Evolutionary conservation across 2,797 vertebrate genomes (phyloP), one percentile per base, ranked within the genome.

Genomic region (Threskiornis aethiopicus): DNA sequence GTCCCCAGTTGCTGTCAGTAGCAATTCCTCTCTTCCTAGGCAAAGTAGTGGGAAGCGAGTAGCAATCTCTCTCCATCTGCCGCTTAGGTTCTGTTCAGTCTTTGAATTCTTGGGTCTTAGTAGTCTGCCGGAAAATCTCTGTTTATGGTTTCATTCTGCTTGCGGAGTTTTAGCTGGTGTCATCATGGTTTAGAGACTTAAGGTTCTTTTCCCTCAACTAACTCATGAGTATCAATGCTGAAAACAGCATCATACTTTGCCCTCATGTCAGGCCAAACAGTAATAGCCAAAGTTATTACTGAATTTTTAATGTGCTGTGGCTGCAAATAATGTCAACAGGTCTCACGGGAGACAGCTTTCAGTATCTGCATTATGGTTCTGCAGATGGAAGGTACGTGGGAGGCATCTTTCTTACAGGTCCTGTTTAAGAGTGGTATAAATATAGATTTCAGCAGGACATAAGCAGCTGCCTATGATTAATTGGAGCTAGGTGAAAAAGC

Each of bases 341-440:
- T 69, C 66, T 76, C 42, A 19, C 1, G 10, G 35, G 66, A 91
- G 31, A 69, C 25, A 65, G 58, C 19, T 72, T 81, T 88, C 80
- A 72, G 6, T 69, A 72, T 65, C 28, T 3, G 1, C 42, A 41
- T 92, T 69, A 91, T n/a, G 35, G 69, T 72, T 93, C 62, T 94
- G 54, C 90, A 96, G 85, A 90, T 86, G 80, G 83, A 92, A 96
- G 42, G 51, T 55, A 91, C 78, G 61, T 72, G 47, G 66, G 73
- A 89, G 62, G 70, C 39, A 94, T 51, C 28, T 72, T 90, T 90
- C 80, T 89, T 82, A 70, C 42, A 65, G 39, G 73, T 87, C 31
- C 16, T 72, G 49, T 92, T 90, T 90, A 89, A 90, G 59, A 47
- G 52, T 85, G 52, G 25, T 80, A 70, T 89, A 92, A 94, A 96